phyloP scores from a whole-genome alignment of 2,888 invertebrate genomes.

The Thecocarcelia acutangulata region DNA sequence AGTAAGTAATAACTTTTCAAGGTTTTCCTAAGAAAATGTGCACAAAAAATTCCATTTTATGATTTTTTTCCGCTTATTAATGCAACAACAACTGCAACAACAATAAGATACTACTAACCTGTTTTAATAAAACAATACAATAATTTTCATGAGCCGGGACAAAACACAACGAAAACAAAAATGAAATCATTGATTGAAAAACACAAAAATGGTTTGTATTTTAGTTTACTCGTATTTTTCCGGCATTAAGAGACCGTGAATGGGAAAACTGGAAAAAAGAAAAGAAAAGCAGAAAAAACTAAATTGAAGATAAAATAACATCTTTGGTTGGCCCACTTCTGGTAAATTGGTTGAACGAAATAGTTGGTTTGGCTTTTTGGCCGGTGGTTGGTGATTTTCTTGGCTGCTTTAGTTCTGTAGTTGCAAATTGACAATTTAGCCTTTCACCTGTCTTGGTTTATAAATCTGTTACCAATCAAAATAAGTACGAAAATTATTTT shows the following conservation, averaged over 20 bases:
- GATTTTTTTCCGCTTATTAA: too few relatives aligned
- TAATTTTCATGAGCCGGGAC: slow-evolving; percentile 47
- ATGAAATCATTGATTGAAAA: slow-evolving; percentile 39
- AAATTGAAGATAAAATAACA: slow-evolving; percentile 43
- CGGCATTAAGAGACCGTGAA: background rate
- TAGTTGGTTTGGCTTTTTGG: slow-evolving; percentile 31
- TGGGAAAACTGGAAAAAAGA: slow-evolving; percentile 16
- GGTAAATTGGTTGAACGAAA: slow-evolving; percentile 50
- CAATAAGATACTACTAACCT: slow-evolving; percentile 65
- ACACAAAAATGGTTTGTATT: slow-evolving; percentile 8
- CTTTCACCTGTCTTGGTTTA: slow-evolving; percentile 79
- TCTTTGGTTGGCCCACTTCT: slow-evolving; percentile 63
- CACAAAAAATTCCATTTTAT: background rate
- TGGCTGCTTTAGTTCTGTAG: slow-evolving; percentile 19
- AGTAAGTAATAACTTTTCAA: slow-evolving; percentile 46
- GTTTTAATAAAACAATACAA: slow-evolving; percentile 64
- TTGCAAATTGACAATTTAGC: slow-evolving; percentile 81
- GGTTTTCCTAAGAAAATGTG: slow-evolving; percentile 31
- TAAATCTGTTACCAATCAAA: slow-evolving; percentile 80
- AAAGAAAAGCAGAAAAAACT: slow-evolving; percentile 14
- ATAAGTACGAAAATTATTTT: slow-evolving; percentile 65
- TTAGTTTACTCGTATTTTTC: slow-evolving; percentile 8
- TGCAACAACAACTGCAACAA: too few relatives aligned
- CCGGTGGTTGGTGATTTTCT: background rate
- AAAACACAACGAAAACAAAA: slow-evolving; percentile 1